Evolutionary conservation across 2,797 vertebrate species (phyloP).

Genomic region (Smutsia gigantea): DNA sequence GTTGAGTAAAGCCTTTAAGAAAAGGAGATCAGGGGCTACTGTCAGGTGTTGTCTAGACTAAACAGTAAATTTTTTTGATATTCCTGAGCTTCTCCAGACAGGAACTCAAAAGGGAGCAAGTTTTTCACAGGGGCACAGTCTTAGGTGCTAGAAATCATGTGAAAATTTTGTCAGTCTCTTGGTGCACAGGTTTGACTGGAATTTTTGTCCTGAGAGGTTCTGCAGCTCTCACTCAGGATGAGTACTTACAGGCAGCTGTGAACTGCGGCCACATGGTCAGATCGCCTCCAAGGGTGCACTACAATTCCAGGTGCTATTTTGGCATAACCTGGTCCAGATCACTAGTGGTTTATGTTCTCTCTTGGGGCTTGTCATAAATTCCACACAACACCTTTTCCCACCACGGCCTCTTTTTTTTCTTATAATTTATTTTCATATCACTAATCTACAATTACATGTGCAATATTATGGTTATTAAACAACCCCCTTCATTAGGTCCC

Average conservation of each 20-base stretch:
- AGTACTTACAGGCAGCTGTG: not conserved
- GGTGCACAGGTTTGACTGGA: not conserved
- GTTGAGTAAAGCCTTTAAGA: not conserved
- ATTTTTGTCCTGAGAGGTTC: too few relatives aligned
- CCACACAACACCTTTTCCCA: not conserved
- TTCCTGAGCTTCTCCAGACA: not conserved
- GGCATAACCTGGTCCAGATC: not conserved
- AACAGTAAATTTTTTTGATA: not conserved
- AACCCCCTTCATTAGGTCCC: too few relatives aligned
- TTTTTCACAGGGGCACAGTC: not conserved
- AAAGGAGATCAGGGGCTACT: not conserved
- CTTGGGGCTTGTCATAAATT: not conserved
- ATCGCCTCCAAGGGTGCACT: fast-evolving
- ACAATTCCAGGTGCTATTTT: not conserved
- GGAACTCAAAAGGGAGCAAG: not conserved
- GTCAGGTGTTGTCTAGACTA: not conserved
- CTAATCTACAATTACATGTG: too few relatives aligned
- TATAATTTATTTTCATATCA: too few relatives aligned
- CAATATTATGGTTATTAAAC: too few relatives aligned
- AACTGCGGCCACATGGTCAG: not conserved
- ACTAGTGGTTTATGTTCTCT: not conserved
- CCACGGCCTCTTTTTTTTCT: not conserved
- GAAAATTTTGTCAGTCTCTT: not conserved
- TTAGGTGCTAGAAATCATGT: not conserved
- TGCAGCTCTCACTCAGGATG: not conserved